phyloP scores from a whole-genome alignment of 2,888 invertebrate genomes.

The Netelia melanura region DNA sequence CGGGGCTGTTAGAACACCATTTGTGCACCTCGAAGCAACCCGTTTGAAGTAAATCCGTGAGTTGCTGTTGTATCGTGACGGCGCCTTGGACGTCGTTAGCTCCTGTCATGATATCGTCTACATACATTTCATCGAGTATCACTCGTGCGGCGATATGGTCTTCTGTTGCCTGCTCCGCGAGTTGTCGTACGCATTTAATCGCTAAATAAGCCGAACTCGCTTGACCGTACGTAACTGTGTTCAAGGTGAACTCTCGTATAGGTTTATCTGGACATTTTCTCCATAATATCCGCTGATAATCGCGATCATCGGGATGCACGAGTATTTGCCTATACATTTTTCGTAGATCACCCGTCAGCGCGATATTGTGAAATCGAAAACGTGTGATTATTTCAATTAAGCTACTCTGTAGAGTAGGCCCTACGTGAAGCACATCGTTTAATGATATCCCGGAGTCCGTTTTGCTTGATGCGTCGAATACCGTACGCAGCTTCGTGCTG shows the following conservation, averaged over 20 bases:
- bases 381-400: conserved; percentile 67
- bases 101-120: conserved; percentile 63
- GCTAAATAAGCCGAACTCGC: conserved; percentile 70
- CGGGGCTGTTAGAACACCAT: conserved; percentile 42
- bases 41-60: conserved; percentile 15
- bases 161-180: conserved; percentile 32
- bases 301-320: conserved; percentile 43
- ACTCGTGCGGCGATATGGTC: conserved; percentile 61
- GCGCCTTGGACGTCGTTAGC: conserved; percentile 66
- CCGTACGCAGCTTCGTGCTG: conserved; percentile 73
- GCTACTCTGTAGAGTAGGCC: conserved; percentile 70
- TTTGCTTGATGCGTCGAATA: conserved; percentile 75
- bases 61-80: conserved; percentile 40
- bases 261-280: conserved; percentile 26
- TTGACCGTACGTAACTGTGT: conserved; percentile 66
- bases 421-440: conserved; percentile 71
- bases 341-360: conserved; percentile 73
- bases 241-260: conserved; percentile 31
- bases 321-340: conserved; percentile 74
- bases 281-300: conserved; percentile 62
- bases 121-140: conserved; percentile 43
- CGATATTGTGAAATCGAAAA: conserved; percentile 69
- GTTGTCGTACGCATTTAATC: conserved; percentile 60
- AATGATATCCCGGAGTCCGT: conserved; percentile 52
- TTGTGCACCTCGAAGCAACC: conserved; percentile 58